Base-by-base conservation (phyloP, 37 sponge, comb jelly and placozoan genomes). In the Beroe ovata region DNA sequence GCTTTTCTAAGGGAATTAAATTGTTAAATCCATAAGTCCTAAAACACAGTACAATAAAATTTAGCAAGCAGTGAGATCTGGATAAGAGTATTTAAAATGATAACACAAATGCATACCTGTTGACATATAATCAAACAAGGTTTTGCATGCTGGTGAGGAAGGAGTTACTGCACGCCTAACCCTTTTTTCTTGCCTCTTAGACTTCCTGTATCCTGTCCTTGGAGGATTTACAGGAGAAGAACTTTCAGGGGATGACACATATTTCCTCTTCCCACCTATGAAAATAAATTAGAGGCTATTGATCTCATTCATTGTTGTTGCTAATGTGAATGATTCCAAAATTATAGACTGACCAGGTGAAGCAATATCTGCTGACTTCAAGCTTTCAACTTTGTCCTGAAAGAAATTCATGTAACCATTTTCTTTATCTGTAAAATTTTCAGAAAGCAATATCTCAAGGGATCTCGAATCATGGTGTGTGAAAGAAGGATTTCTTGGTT, bases 151-250 rank as follows among this genome's bases (percentile, higher is more conserved):
- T n/a, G 41, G 26, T 21, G n/a, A n/a, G n/a, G 26, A n/a, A 18
- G 28, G 3, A 40, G 42, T 14, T 18, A 23, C 22, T 40, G 42
- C 41, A 36, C 21, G 42, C 33, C 54, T 39, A 4, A 39, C 54
- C 8, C 47, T 30, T 19, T 77, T 77, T 36, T 77, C 36, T 40
- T 77, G 36, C 11, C 84, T 22, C 21, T 77, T 77, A 4, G 38
- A 30, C 4, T 54, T 42, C 1, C 28, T 77, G 84, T 77, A 35
- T 4, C 84, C 84, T 19, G 84, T 77, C 33, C 33, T 77, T n/a
- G 84, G 84, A 42, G 84, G 84, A 11, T 77, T 39, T 29, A 41
- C 84, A 8, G 84, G 54, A 39, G 84, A 42, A 4, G 84, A 77
- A 42, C 84, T 42, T 26, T 77, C 84, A 3, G 84, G 84, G 21